phyloP scores from a whole-genome alignment of 2,888 invertebrate genomes.

The Formica aserva region DNA sequence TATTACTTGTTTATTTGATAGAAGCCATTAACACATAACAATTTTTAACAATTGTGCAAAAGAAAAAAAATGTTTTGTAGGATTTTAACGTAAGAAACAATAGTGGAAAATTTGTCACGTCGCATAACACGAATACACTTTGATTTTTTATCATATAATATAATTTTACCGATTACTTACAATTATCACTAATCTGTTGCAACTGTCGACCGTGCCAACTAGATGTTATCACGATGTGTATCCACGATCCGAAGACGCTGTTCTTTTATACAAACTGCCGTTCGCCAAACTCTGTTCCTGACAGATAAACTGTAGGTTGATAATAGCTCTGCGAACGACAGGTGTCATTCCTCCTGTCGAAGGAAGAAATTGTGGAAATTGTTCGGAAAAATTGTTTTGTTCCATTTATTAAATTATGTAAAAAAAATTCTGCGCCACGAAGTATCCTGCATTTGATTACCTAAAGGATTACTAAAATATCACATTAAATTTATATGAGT shows the following conservation, averaged over 20 bases:
- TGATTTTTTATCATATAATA: background rate
- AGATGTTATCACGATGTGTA: conserved; percentile 12
- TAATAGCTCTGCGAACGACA: conserved; percentile 63
- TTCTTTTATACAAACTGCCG: conserved; percentile 65
- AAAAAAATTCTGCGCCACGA: background rate
- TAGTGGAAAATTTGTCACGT: background rate
- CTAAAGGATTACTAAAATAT: background rate
- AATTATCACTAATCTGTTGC: background rate
- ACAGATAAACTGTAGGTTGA: conserved; percentile 46
- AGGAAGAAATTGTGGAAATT: conserved; percentile 30
- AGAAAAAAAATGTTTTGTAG: background rate
- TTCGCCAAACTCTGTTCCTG: conserved; percentile 37
- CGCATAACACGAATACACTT: background rate
- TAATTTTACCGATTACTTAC: background rate
- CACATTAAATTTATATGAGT: background rate
- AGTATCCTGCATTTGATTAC: conserved; percentile 4
- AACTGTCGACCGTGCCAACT: background rate
- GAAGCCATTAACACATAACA: background rate
- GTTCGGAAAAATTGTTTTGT: background rate
- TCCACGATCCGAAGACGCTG: background rate
- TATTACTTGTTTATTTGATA: background rate
- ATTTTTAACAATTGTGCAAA: background rate
- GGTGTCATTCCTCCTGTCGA: conserved; percentile 6
- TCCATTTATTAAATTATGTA: conserved; percentile 30
- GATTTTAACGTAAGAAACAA: background rate